phyloP scores from a whole-genome alignment of 2,888 invertebrate species.

The Peribatodes rhomboidaria region DNA sequence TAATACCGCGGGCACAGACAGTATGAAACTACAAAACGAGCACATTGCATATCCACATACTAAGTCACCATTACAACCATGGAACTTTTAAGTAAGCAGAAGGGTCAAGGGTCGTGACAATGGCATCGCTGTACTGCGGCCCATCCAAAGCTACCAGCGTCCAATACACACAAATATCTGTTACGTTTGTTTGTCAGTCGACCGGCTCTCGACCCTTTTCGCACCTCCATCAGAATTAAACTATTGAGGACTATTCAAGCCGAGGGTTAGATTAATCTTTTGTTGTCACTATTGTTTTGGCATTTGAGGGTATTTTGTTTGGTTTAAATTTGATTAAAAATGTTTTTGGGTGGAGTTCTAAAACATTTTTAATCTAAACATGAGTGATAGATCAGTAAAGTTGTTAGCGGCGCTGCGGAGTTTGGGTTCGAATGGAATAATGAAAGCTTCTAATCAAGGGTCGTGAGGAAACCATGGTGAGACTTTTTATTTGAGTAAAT shows the following conservation, averaged over 20 bases:
- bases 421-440: too few relatives aligned
- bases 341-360: slow-evolving; percentile 5
- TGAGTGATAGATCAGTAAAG: not conserved
- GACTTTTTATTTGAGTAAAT: too few relatives aligned
- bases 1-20: too few relatives aligned
- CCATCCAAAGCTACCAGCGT: slow-evolving; percentile 13
- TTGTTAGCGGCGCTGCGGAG: too few relatives aligned
- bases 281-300: slow-evolving; percentile 42
- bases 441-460: too few relatives aligned
- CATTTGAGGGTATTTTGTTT: slow-evolving; percentile 29
- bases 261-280: slow-evolving; percentile 45
- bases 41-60: not conserved
- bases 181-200: slow-evolving; percentile 28
- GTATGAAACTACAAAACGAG: too few relatives aligned
- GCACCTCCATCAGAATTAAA: slow-evolving; percentile 47
- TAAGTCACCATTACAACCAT: slow-evolving; percentile 5
- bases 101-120: too few relatives aligned
- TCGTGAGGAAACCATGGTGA: too few relatives aligned
- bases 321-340: slow-evolving; percentile 22
- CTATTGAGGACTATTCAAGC: slow-evolving; percentile 43
- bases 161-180: slow-evolving; percentile 32
- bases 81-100: too few relatives aligned
- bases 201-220: slow-evolving; percentile 42
- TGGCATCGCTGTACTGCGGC: too few relatives aligned
- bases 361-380: slow-evolving; percentile 1